Conservation (phyloP, 92 coral and sea anemone genomes). For the Plumapathes pennacea region DNA sequence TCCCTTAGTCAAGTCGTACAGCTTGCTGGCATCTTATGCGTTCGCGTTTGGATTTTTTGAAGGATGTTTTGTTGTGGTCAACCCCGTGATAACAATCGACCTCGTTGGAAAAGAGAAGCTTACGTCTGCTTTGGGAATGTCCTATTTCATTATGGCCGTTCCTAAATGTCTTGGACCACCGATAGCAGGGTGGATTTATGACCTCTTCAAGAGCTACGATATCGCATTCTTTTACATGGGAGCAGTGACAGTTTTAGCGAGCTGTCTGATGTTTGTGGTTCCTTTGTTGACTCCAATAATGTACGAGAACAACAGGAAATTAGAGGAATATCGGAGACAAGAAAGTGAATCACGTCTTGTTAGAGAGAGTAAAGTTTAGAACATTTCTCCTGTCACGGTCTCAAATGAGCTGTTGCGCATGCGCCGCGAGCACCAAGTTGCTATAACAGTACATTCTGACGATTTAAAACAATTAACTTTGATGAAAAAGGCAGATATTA, state of each 20-base stretch:
- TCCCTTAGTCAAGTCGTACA: constrained; percentile 51
- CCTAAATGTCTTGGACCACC: constrained; percentile 65
- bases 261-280: constrained; percentile 10
- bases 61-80: constrained; percentile 53
- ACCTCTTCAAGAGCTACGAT: constrained; percentile 27
- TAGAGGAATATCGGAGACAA: too few species aligned
- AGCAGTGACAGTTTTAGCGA: constrained; percentile 15
- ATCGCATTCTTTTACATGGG: constrained; percentile 39
- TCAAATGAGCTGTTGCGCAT: too few species aligned
- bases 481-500: too few species aligned
- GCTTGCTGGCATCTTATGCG: constrained; percentile 35
- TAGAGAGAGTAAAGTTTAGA: too few species aligned
- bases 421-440: too few species aligned
- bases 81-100: constrained; percentile 60
- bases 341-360: too few species aligned
- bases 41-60: constrained; percentile 60
- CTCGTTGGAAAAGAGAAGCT: constrained; percentile 60
- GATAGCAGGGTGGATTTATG: constrained; percentile 62
- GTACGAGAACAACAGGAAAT: too few species aligned
- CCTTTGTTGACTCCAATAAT: constrained; percentile 16
- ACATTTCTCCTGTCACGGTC: too few species aligned
- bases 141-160: constrained; percentile 47
- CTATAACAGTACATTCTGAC: too few species aligned
- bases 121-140: constrained; percentile 57
- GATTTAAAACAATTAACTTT: too few species aligned